Evolutionary conservation across 92 coral and sea anemone species (phyloP), one percentile per base, ranked within the genome.

Genomic region (Plumapathes pennacea): DNA sequence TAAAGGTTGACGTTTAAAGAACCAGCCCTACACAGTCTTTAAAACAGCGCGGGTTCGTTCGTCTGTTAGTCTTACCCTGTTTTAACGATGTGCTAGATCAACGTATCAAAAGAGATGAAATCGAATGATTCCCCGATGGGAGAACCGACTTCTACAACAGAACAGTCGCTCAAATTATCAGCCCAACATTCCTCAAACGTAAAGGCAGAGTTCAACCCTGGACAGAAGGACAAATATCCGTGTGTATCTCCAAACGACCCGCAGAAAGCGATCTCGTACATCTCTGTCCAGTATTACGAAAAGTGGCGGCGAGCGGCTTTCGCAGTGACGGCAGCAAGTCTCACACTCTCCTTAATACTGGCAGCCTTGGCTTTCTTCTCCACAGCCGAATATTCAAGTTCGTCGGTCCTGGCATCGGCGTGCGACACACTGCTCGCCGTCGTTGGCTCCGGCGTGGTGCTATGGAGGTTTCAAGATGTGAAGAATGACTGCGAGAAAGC

Each of bases 121-220:
- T n/a, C n/a, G n/a, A n/a, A n/a, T n/a, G n/a, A n/a, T n/a, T n/a
- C n/a, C n/a, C n/a, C n/a, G n/a, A n/a, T n/a, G n/a, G n/a, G n/a
- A n/a, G n/a, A n/a, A n/a, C n/a, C n/a, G n/a, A n/a, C n/a, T n/a
- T n/a, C n/a, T n/a, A n/a, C 64, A 5, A 34, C 64, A 24, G 24
- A 9, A 15, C 27, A 5, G 3, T 25, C 64, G 17, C 50, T 50
- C 4, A 60, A 60, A 30, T 60, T 60, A 18, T 52, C 67, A 19
- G 43, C 54, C 2, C n/a, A n/a, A n/a, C n/a, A n/a, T n/a, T n/a
- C n/a, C n/a, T n/a, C n/a, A n/a, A 25, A 46, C 29, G 43, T 60
- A 23, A 60, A 31, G 20, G 67, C 67, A 28, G 67, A 60, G 41
- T 44, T 60, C 20, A 60, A 45, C 31, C 55, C 68, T 18, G 41